Evolutionary conservation across 2,888 invertebrate species (phyloP).

Genomic region (Lordiphosa andalusiaca): DNA sequence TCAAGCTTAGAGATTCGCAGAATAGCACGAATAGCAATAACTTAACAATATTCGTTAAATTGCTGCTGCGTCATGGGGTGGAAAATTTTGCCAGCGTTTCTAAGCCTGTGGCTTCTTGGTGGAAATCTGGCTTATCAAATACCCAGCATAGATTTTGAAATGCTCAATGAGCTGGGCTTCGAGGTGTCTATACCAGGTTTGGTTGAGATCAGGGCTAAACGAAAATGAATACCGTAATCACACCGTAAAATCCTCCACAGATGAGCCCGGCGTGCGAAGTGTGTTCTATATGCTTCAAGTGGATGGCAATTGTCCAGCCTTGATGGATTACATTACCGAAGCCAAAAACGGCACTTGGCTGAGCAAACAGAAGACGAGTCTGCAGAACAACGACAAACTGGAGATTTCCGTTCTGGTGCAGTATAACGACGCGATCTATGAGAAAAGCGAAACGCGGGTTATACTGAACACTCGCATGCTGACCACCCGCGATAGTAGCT

Average conservation of each 20-base stretch:
- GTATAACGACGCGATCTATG: conserved; percentile 56
- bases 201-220: not conserved
- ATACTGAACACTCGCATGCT: conserved; percentile 53
- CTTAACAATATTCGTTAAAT: conserved; percentile 14
- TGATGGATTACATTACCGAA: conserved; percentile 63
- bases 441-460: conserved; percentile 55
- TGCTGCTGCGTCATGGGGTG: conserved; percentile 43
- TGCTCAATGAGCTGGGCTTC: conserved; percentile 50
- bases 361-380: conserved; percentile 36
- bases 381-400: conserved; percentile 61
- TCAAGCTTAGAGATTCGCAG: conserved; percentile 9
- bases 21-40: conserved; percentile 7
- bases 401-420: conserved; percentile 64
- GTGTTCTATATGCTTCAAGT: conserved; percentile 66
- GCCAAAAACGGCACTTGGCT: conserved; percentile 51
- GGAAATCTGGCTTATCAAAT: conserved; percentile 46
- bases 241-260: conserved; percentile 26
- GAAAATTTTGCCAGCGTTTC: conserved; percentile 2
- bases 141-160: conserved; percentile 50
- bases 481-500: conserved; percentile 31
- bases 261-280: conserved; percentile 61
- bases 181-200: conserved; percentile 60
- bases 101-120: not conserved
- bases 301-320: conserved; percentile 59
- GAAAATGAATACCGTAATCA: no score